Evolutionary conservation across 2,113 vertebrate genomes (phyloP), one percentile per base, ranked within the genome.

Genomic region (Solenodon paradoxus): DNA sequence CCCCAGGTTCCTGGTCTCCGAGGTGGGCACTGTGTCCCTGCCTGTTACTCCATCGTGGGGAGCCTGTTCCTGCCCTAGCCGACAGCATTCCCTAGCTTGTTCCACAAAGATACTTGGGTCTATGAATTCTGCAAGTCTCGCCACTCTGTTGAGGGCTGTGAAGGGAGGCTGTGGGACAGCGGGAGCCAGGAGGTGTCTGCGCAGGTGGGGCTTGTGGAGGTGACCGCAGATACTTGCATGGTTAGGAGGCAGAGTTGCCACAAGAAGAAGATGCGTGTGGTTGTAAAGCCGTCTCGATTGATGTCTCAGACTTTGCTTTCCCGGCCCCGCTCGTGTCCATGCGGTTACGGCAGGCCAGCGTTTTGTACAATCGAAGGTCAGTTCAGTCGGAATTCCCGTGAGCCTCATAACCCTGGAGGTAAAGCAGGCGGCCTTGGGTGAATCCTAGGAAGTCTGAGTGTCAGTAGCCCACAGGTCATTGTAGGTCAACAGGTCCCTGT

Each of bases 151-250:
- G 40, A 15, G 64, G 24, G 32, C 63, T 22, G 8, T 45, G 20
- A 24, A 15, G 28, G 64, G 69, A 45, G 35, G 9, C 32, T 9
- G 77, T 26, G 30, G 42, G 77, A 53, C 24, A 40, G 74, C 35
- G 28, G 49, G 59, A 40, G 57, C 79, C 35, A 2, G 49, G 82
- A 84, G 35, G 30, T 9, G 35, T 81, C 66, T 69, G 64, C 7
- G 51, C 26, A 63, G 53, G 2, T 28, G 26, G n/a, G 22, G 9
- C 64, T 55, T 78, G 49, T 40, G 86, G 16, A 47, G 57, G 35
- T 8, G 47, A 11, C 55, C 47, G 49, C 32, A 4, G 3, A 0
- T 13, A 1, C 30, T 45, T 8, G 9, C 0, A 1, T 2, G 59
- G 80, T 28, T 40, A 59, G 47, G 75, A 38, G 64, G 28, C 47